These are phyloP conservation scores for Salvelinus namaycush DNA, from an alignment of 2,113 vertebrate genomes.

Conservation along the genomic window DNA sequence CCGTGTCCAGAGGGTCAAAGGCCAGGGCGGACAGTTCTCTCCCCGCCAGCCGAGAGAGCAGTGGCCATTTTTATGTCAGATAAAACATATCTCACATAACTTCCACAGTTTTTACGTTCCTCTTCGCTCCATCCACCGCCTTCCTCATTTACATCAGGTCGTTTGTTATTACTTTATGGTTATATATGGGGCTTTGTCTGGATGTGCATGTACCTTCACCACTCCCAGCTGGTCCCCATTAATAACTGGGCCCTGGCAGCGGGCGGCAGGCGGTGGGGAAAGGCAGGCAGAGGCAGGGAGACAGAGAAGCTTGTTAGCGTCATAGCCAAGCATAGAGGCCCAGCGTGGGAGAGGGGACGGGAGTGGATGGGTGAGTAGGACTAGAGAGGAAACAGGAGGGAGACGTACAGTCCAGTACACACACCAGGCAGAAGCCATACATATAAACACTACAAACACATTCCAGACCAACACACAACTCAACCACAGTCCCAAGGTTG, in stretches of 20 bases:
- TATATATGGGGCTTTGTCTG: slow-evolving; percentile 84
- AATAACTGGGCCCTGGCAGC: slow-evolving; percentile 72
- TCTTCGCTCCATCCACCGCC: slow-evolving; percentile 55
- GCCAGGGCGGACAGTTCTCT: slow-evolving; percentile 36
- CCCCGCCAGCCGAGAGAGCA: slow-evolving; percentile 17
- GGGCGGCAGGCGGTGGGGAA: slow-evolving; percentile 42
- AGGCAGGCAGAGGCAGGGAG: slow-evolving; percentile 50
- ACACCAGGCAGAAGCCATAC: background rate
- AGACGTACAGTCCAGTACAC: slow-evolving; percentile 40
- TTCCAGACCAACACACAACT: slow-evolving; percentile 27
- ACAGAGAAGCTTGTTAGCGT: slow-evolving; percentile 76
- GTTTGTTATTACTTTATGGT: slow-evolving; percentile 81
- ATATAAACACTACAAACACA: background rate
- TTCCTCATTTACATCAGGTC: slow-evolving; percentile 79
- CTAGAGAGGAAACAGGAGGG: slow-evolving; percentile 45
- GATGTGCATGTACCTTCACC: slow-evolving; percentile 76
- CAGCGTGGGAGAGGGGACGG: slow-evolving; percentile 62
- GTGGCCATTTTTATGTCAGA: slow-evolving; percentile 22
- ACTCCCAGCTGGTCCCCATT: slow-evolving; percentile 83
- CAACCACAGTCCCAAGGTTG: slow-evolving; percentile 3
- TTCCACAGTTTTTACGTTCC: slow-evolving; percentile 8
- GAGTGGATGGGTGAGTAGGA: slow-evolving; percentile 27
- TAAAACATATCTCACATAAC: slow-evolving; percentile 21
- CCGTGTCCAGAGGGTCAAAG: slow-evolving; percentile 48
- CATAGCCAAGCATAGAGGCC: slow-evolving; percentile 58